These are phyloP conservation scores for Pseudopleuronectes americanus DNA, from an alignment of 2,797 vertebrate genomes.

Conservation along the genomic window DNA sequence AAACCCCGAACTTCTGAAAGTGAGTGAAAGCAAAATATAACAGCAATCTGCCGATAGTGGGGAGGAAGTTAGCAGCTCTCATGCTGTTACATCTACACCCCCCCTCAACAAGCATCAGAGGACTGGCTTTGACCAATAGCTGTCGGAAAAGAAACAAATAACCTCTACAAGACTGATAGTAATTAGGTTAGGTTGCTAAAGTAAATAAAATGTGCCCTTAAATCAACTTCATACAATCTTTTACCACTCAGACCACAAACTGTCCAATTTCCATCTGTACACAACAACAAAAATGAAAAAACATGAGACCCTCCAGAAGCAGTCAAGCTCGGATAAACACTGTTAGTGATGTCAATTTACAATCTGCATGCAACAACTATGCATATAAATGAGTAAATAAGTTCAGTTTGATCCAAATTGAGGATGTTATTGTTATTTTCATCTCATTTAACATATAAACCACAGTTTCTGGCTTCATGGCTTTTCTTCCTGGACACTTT, in stretches of 20 bases:
- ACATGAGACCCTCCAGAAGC: background rate
- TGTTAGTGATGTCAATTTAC: background rate
- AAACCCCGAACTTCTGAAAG: background rate
- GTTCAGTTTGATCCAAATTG: background rate
- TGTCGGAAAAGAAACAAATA: background rate
- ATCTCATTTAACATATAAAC: constrained; percentile 1
- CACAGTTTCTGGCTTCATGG: background rate
- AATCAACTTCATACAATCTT: background rate
- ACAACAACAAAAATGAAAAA: background rate
- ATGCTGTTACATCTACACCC: background rate
- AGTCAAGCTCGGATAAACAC: constrained; percentile 3
- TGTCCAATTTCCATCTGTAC: background rate
- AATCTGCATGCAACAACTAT: background rate
- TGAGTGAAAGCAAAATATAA: background rate
- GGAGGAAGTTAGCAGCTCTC: background rate
- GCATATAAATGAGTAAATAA: background rate
- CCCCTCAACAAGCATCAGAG: background rate
- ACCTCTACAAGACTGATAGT: background rate
- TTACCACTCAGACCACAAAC: background rate
- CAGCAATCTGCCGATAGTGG: background rate
- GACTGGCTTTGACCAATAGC: background rate
- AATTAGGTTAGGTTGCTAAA: background rate
- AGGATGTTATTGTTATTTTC: background rate
- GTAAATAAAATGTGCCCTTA: background rate
- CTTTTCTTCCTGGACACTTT: background rate